Conservation (phyloP, 2,797 vertebrate species). For the Leptodactylus fallax region DNA sequence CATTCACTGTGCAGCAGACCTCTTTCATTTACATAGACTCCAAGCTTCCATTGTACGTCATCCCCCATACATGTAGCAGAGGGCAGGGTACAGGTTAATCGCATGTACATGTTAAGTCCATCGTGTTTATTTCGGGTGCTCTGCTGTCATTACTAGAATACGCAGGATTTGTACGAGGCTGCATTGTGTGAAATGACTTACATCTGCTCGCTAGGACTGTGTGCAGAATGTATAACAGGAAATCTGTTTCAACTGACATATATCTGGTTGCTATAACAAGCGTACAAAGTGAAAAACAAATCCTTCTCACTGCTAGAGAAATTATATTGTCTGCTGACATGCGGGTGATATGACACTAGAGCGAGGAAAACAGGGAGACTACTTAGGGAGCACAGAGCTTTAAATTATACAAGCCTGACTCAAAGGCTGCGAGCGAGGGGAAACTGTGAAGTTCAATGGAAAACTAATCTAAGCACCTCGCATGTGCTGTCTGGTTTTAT, state of each 20-base stretch:
- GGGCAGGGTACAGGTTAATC: constrained; percentile 2
- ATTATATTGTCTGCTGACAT: constrained; percentile 19
- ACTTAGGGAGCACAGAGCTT: neutral
- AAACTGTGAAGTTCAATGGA: neutral
- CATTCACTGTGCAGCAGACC: constrained; percentile 37
- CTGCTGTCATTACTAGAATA: constrained; percentile 26
- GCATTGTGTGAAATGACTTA: constrained; percentile 38
- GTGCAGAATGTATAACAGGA: constrained; percentile 44
- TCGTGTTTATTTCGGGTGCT: constrained; percentile 24
- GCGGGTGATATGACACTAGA: neutral
- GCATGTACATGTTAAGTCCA: neutral
- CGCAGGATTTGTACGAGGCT: constrained; percentile 45
- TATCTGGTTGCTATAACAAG: constrained; percentile 60
- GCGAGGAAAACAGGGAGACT: neutral
- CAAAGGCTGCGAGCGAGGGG: neutral
- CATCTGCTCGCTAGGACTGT: constrained; percentile 55
- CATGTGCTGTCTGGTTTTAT: neutral
- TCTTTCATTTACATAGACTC: constrained; percentile 6
- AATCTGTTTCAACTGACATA: constrained; percentile 55
- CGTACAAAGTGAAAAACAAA: constrained; percentile 31
- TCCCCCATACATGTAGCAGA: constrained; percentile 1
- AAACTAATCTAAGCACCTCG: neutral
- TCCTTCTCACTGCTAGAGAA: neutral
- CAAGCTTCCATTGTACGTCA: constrained; percentile 16
- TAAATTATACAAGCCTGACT: neutral